A percentile compares a stretch with the other conserved stretches of the same genome.
These are phyloP conservation scores for Novumbra hubbsi DNA, from an alignment of 2,797 vertebrate species.

Conservation along the genomic window DNA sequence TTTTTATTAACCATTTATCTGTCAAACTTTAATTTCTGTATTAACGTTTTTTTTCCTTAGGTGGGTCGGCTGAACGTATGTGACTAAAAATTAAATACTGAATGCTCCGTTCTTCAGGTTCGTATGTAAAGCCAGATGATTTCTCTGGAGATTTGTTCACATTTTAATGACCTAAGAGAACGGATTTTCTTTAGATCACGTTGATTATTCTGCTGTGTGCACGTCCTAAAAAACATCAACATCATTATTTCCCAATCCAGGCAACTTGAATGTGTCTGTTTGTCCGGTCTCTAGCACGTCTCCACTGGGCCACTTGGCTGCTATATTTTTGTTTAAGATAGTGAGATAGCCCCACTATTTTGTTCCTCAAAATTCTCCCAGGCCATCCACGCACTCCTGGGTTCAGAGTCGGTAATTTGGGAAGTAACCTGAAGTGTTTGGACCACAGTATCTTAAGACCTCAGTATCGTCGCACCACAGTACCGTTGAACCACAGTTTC, in stretches of 20 bases:
- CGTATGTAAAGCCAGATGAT: not conserved
- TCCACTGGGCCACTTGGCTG: not conserved
- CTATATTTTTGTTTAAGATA: not conserved
- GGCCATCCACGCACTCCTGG: too few relatives aligned
- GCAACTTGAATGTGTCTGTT: not conserved
- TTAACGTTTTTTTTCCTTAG: conserved; percentile 43
- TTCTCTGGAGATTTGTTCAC: not conserved
- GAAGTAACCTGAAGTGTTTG: not conserved
- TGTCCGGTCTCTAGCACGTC: not conserved
- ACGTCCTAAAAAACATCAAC: not conserved
- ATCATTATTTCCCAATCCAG: not conserved
- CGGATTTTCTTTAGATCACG: not conserved
- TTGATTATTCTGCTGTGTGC: not conserved
- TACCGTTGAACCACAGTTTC: too few relatives aligned
- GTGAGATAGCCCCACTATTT: not conserved
- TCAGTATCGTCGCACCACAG: too few relatives aligned
- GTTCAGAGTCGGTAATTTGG: not conserved
- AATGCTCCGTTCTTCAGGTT: conserved; percentile 37
- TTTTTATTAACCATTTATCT: not conserved
- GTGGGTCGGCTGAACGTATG: conserved; percentile 53
- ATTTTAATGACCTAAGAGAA: too few relatives aligned
- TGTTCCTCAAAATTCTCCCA: not conserved
- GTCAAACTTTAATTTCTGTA: not conserved
- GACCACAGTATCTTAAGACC: too few relatives aligned
- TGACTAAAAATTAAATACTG: conserved; percentile 64